Conservation (phyloP, 1,140 invertebrate genomes). For the Caenorhabditis brenneri region DNA sequence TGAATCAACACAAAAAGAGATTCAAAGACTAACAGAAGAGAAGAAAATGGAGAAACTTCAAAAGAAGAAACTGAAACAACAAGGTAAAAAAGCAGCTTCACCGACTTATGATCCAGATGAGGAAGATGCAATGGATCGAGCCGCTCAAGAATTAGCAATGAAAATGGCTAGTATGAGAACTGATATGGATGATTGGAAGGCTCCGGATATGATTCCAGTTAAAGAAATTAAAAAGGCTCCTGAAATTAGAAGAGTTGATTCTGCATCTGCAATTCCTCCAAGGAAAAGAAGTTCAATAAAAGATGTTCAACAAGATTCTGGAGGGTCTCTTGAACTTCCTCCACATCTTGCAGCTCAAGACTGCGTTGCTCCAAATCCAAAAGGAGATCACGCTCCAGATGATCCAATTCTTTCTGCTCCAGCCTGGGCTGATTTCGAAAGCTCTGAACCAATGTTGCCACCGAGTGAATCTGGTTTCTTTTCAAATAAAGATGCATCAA, state of each 20-base stretch:
- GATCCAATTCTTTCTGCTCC: slow-evolving; percentile 45
- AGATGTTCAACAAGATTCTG: slow-evolving; percentile 52
- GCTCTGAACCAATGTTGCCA: slow-evolving; percentile 52
- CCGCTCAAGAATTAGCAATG: slow-evolving; percentile 63
- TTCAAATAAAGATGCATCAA: slow-evolving; percentile 47
- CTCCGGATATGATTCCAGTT: slow-evolving; percentile 3
- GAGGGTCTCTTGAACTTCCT: slow-evolving; percentile 49
- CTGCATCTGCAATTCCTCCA: slow-evolving; percentile 49
- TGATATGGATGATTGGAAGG: slow-evolving; percentile 47
- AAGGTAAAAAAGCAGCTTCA: slow-evolving; percentile 51
- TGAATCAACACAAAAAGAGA: slow-evolving; percentile 58
- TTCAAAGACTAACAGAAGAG: slow-evolving; percentile 61
- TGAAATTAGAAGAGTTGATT: slow-evolving; percentile 45
- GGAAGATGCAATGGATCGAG: slow-evolving; percentile 66
- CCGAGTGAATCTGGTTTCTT: slow-evolving; percentile 66
- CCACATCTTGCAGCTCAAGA: slow-evolving; percentile 9
- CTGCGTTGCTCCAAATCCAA: slow-evolving; percentile 40
- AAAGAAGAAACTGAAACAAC: slow-evolving; percentile 63
- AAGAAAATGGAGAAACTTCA: slow-evolving; percentile 65
- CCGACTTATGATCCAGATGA: slow-evolving; percentile 63
- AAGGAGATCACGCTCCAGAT: slow-evolving; percentile 52
- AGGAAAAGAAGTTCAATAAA: slow-evolving; percentile 51
- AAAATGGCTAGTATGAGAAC: slow-evolving; percentile 62
- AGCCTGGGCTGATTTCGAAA: slow-evolving; percentile 63
- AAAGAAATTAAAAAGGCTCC: slow-evolving; percentile 29